Evolutionary conservation across 1,140 invertebrate species (phyloP), one percentile per base, ranked within the genome.

Genomic region (Pseudomyrmex pallidus): DNA sequence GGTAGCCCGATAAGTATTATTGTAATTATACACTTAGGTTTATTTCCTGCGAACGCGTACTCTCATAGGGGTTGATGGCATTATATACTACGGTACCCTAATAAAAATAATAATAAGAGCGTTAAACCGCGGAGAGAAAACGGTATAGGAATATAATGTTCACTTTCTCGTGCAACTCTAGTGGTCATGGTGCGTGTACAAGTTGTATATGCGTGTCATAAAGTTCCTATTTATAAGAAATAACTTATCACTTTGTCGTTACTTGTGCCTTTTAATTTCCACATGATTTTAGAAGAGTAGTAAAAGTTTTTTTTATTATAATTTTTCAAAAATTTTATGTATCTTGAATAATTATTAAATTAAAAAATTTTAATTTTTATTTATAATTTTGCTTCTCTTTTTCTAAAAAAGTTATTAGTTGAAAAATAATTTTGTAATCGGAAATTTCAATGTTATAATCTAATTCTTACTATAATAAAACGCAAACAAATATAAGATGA

Each of bases 21-120:
- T 93, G 92, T 94, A 94, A 94, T 94, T 93, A 94, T 93, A 93
- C 92, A 94, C 92, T 94, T 93, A 94, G 91, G 93, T 94, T 94
- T 94, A 94, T 94, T 94, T 94, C 92, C 93, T 93, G 93, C 91
- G 86, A 90, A 85, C 78, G 89, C 90, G 86, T 89, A 87, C 78
- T 82, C 74, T 82, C 62, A n/a, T 50, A 59, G 56, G 77, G 87
- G 90, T 89, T 91, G 91, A 93, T 90, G 85, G 89, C 90, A 91
- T 92, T 92, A 92, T 90, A 91, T 89, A 86, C 86, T 74, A 83
- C 89, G 86, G 89, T 83, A 85, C 86, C 90, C 88, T 90, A 92
- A 91, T 93, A 93, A 94, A 94, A 94, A 94, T 93, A 93, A 93
- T 93, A 90, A 94, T 93, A 93, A 93, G 90, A 93, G 91, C 91